Evolutionary conservation across 2,113 vertebrate genomes (phyloP), one percentile per base, ranked within the genome.

Genomic region (Struthio camelus): DNA sequence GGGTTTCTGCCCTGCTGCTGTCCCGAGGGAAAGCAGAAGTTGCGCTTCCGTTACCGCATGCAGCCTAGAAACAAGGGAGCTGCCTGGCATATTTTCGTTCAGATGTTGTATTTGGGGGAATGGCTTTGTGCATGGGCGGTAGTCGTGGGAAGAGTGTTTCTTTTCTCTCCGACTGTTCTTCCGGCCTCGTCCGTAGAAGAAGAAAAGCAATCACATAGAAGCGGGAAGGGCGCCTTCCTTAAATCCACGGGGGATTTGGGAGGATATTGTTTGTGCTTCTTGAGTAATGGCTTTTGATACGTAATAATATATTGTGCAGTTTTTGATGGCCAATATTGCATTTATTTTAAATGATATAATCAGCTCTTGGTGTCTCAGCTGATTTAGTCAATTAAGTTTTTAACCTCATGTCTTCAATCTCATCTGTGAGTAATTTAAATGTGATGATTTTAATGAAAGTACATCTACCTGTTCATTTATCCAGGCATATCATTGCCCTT

Each of bases 311-410:
- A 97, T 95, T 94, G 85, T 92, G 93, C 15, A 10, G 23, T 28
- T 85, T 94, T 92, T 95, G 95, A 95, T 94, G 88, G 95, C 94
- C 93, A 85, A 97, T 96, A 97, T 95, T 82, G 53, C 96, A 88
- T 97, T 97, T 96, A 80, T 94, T 95, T 94, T 75, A 94, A 95
- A 96, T 77, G 27, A 96, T 96, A 97, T 96, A 97, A 97, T 96
- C 96, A 97, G 94, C 96, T 86, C 83, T 95, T 2, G 11, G 90
- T 8, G 9, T 95, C 95, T 96, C 86, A 73, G 71, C 87, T 94
- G 95, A 96, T 97, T 97, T 98, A 96, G 95, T 91, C 97, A 97
- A 97, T 98, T 98, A 98, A 97, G 94, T 96, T 97, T 97, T 97
- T 97, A 97, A 96, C 96, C 96, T 97, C 85, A 10, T 96, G 93